phyloP scores from a whole-genome alignment of 64 coral and sea anemone species.

The Montipora cactus region DNA sequence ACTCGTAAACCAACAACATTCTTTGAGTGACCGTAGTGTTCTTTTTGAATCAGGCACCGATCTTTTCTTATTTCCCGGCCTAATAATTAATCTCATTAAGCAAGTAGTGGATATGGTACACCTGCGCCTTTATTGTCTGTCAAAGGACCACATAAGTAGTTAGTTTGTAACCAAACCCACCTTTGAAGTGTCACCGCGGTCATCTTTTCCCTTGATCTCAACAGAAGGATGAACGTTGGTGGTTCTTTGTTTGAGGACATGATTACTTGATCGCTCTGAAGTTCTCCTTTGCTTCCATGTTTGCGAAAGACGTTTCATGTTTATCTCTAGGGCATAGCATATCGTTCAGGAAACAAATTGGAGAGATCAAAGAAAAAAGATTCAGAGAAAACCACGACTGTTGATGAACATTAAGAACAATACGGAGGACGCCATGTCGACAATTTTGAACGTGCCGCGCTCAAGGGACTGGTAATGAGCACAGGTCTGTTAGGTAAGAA shows the following conservation, averaged over 20 bases:
- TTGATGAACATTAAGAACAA: neutral
- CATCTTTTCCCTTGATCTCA: conserved; percentile 14
- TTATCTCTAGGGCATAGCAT: neutral
- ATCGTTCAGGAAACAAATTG: neutral
- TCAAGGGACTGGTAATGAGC: neutral
- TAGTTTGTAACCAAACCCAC: neutral
- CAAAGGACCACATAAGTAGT: neutral
- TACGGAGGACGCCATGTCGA: conserved; percentile 15
- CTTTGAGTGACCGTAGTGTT: too few relatives aligned
- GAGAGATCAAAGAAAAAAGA: neutral
- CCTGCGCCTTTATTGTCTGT: neutral
- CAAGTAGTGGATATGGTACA: neutral
- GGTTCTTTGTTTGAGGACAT: conserved; percentile 15
- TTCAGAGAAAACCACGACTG: neutral
- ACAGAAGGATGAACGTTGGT: neutral
- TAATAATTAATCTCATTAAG: too few relatives aligned
- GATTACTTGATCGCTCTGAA: conserved; percentile 21
- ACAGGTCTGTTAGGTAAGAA: neutral
- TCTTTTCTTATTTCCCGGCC: too few relatives aligned
- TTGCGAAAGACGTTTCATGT: conserved; percentile 69
- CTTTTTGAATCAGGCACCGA: too few relatives aligned
- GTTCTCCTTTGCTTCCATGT: conserved; percentile 71
- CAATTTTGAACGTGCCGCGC: conserved; percentile 27
- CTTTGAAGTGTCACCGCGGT: neutral
- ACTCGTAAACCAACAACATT: too few relatives aligned